A percentile compares a stretch with the other conserved stretches of the same genome.
phyloP scores from a whole-genome alignment of 2,888 invertebrate species.

The Ceraclea dissimilis region DNA sequence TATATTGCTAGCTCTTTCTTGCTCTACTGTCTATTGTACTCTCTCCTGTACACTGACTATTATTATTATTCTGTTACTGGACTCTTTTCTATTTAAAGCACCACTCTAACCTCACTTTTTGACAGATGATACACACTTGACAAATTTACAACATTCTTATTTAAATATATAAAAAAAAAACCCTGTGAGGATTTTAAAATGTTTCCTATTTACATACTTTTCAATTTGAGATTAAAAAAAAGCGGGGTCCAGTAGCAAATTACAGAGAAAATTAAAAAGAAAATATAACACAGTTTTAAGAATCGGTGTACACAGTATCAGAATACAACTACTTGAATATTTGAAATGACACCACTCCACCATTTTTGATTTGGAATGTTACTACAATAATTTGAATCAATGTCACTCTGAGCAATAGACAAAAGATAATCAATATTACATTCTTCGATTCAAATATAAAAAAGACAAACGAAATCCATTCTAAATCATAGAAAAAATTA shows the following conservation, averaged over 20 bases:
- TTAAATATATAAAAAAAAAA: too few relatives aligned
- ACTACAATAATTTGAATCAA: background rate
- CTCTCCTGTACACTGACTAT: slow-evolving; percentile 25
- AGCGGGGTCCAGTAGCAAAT: slow-evolving; percentile 51
- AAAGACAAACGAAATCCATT: too few relatives aligned
- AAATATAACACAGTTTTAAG: too few relatives aligned
- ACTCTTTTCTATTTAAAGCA: slow-evolving; percentile 16
- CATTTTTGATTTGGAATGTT: background rate
- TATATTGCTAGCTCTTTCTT: slow-evolving; percentile 26
- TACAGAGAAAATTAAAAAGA: slow-evolving; percentile 44
- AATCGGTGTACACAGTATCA: too few relatives aligned
- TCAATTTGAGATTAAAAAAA: too few relatives aligned
- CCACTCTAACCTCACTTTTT: slow-evolving; percentile 10
- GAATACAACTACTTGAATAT: slow-evolving; percentile 31
- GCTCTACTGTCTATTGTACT: slow-evolving; percentile 25
- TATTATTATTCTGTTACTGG: slow-evolving; percentile 21
- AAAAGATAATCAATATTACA: background rate
- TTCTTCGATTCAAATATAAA: background rate
- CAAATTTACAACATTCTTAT: too few relatives aligned
- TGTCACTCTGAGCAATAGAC: slow-evolving; percentile 1
- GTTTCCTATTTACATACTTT: too few relatives aligned
- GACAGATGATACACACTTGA: too few relatives aligned
- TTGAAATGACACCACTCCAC: slow-evolving; percentile 28
- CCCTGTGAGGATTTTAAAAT: too few relatives aligned
- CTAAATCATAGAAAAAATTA: too few relatives aligned